These are phyloP conservation scores for Thecocarcelia acutangulata DNA, from an alignment of 2,888 invertebrate genomes.

Conservation along the genomic window DNA sequence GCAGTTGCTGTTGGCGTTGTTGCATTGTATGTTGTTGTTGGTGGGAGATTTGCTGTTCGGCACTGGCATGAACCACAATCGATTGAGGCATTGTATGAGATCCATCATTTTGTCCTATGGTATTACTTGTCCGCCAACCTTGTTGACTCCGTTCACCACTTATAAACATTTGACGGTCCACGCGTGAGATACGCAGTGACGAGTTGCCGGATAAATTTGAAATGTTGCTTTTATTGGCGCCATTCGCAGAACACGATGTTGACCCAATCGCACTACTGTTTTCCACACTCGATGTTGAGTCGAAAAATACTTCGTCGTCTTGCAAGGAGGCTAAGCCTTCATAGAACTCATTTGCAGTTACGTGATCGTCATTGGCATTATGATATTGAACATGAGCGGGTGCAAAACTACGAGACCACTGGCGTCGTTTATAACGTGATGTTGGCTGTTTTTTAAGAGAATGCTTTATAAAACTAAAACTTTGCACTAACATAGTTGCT, in stretches of 20 bases:
- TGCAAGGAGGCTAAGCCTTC: constrained; percentile 79
- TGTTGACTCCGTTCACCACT: constrained; percentile 59
- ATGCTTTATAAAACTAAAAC: constrained; percentile 80
- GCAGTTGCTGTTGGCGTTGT: constrained; percentile 70
- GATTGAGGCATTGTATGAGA: constrained; percentile 46
- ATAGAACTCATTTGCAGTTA: constrained; percentile 80
- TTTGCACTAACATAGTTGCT: constrained; percentile 78
- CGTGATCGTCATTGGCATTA: constrained; percentile 54
- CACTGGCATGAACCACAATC: constrained; percentile 41
- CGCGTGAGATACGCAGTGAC: constrained; percentile 37
- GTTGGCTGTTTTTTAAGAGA: constrained; percentile 83
- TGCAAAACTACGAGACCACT: constrained; percentile 89
- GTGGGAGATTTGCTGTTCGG: constrained; percentile 62
- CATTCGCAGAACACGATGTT: constrained; percentile 31
- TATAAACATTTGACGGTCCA: constrained; percentile 64
- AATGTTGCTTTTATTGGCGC: constrained; percentile 46
- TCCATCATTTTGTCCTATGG: constrained; percentile 38
- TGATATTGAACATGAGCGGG: constrained; percentile 82
- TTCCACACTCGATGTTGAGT: constrained; percentile 76
- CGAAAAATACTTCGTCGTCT: constrained; percentile 84
- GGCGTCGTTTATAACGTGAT: constrained; percentile 76
- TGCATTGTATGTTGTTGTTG: constrained; percentile 69
- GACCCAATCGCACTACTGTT: constrained; percentile 22
- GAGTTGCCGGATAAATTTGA: constrained; percentile 27
- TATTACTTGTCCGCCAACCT: constrained; percentile 64